Conservation (phyloP, 2,888 invertebrate genomes). For the Dolichomitus sp. region DNA sequence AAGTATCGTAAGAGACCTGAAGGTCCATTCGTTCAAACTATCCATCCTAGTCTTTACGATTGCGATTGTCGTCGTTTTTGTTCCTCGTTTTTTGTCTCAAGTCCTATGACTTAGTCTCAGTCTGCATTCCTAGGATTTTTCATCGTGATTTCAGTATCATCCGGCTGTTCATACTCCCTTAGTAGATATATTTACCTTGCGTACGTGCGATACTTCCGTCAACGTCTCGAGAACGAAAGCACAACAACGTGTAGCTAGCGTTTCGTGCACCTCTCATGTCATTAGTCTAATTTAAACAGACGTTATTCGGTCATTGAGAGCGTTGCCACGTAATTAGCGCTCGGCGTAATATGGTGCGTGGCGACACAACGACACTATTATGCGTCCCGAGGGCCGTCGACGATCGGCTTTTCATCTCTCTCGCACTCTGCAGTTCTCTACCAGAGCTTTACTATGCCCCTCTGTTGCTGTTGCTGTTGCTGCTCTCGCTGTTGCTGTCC, state of each 20-base stretch:
- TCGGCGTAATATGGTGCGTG: slow-evolving; percentile 79
- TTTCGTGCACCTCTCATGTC: slow-evolving; percentile 49
- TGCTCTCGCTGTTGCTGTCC: slow-evolving; percentile 18
- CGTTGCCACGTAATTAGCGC: slow-evolving; percentile 84
- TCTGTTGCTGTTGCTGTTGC: slow-evolving; percentile 4
- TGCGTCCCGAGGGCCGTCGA: slow-evolving; percentile 68
- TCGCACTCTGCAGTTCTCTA: slow-evolving; percentile 45
- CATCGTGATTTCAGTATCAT: neutral
- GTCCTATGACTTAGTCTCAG: neutral
- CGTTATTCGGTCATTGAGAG: slow-evolving; percentile 79
- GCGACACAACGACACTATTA: slow-evolving; percentile 69
- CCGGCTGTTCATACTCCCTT: slow-evolving; percentile 33
- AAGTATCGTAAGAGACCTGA: slow-evolving; percentile 1
- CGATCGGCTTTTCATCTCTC: slow-evolving; percentile 52
- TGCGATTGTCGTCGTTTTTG: slow-evolving; percentile 27
- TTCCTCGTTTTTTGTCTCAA: slow-evolving; percentile 13
- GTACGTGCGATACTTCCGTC: slow-evolving; percentile 26
- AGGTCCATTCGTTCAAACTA: slow-evolving; percentile 38
- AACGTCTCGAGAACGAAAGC: slow-evolving; percentile 41
- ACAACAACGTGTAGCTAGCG: slow-evolving; percentile 31
- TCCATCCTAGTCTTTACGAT: slow-evolving; percentile 38
- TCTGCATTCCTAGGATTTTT: slow-evolving; percentile 42
- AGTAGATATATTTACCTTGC: slow-evolving; percentile 35
- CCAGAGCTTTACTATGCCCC: neutral
- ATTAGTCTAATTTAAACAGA: slow-evolving; percentile 79